A percentile compares a stretch with the other conserved stretches of the same genome.
Conservation (phyloP, 92 coral and sea anemone genomes). For the Palythoa heliodiscus region DNA sequence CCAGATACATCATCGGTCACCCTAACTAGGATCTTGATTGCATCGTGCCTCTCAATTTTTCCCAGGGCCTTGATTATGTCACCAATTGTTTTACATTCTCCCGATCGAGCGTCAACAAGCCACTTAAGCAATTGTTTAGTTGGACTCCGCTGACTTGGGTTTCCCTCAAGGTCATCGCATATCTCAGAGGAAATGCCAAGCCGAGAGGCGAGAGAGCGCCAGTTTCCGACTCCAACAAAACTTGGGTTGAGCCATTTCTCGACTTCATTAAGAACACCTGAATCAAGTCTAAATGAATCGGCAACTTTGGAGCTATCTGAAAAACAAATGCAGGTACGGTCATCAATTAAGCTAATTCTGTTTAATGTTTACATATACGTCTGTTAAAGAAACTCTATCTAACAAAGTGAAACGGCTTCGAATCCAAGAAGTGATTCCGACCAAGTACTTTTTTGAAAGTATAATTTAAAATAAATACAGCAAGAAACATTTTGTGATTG, state of each 20-base stretch:
- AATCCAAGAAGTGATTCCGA: too few species aligned
- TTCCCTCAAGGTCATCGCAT: constrained; percentile 1
- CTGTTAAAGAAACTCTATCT: neutral
- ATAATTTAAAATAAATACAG: too few species aligned
- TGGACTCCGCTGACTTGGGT: neutral
- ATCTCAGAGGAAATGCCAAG: constrained; percentile 11
- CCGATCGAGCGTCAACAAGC: neutral
- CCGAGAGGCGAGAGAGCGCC: constrained; percentile 3
- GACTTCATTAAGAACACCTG: neutral
- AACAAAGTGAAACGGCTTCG: too few species aligned
- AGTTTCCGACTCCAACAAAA: neutral
- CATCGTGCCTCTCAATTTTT: constrained; percentile 11
- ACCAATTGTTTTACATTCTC: neutral
- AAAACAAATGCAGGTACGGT: neutral
- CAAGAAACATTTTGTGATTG: too few species aligned
- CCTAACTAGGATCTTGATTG: neutral
- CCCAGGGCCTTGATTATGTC: constrained; percentile 1
- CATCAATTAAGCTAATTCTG: neutral
- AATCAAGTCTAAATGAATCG: constrained; percentile 1
- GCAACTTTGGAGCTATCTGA: constrained; percentile 2
- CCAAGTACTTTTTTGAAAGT: too few species aligned
- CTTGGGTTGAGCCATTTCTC: neutral
- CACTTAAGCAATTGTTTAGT: constrained; percentile 20
- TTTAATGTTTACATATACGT: neutral
- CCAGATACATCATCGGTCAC: neutral